Conservation (phyloP, 2,797 vertebrate genomes). For the Poeciliopsis paucimaculata region DNA sequence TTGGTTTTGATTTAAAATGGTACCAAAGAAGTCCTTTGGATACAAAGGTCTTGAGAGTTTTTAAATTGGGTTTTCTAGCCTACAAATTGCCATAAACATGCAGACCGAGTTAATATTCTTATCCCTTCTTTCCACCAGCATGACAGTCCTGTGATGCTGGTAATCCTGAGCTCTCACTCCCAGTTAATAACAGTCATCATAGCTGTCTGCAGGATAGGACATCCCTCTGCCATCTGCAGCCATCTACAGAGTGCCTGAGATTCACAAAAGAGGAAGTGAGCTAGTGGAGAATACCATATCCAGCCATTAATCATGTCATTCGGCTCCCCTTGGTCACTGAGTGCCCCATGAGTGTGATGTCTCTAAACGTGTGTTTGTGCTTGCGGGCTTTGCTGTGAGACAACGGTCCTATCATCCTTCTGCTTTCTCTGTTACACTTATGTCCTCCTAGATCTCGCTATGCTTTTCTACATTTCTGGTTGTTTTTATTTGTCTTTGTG, state of each 20-base stretch:
- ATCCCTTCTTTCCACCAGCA: constrained; percentile 22
- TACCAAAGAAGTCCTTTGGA: not conserved
- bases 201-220: constrained; percentile 54
- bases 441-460: not conserved
- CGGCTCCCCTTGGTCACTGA: constrained; percentile 37
- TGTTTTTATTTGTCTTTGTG: not conserved
- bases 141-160: constrained; percentile 56
- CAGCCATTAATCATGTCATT: constrained; percentile 53
- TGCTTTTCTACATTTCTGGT: not conserved
- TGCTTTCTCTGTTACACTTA: constrained; percentile 15
- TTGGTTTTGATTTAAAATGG: not conserved
- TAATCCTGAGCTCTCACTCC: constrained; percentile 49
- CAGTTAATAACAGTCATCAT: constrained; percentile 74
- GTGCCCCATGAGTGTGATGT: constrained; percentile 21
- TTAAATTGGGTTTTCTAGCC: not conserved
- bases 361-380: constrained; percentile 13
- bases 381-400: constrained; percentile 4
- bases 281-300: constrained; percentile 42
- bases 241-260: constrained; percentile 38
- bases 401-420: not conserved
- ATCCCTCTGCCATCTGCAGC: constrained; percentile 63
- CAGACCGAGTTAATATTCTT: constrained; percentile 2
- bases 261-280: constrained; percentile 42
- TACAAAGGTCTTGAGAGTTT: not conserved
- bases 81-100: not conserved